Evolutionary conservation across 2,113 vertebrate genomes (phyloP), one percentile per base, ranked within the genome.

Genomic region (Periophthalmodon schlosseri): DNA sequence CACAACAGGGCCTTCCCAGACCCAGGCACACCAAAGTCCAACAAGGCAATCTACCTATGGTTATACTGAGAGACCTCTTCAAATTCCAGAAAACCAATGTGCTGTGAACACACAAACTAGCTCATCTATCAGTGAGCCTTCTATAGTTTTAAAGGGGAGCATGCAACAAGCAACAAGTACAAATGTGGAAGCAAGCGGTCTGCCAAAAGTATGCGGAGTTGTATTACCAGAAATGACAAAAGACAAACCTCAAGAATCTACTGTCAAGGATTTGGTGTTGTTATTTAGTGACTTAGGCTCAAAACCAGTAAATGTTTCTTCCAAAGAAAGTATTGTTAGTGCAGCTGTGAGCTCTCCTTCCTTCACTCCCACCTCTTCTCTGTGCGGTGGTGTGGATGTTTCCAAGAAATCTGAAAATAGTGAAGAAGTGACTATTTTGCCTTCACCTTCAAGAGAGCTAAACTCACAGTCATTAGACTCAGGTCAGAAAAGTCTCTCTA

Each of bases 221-320:
- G 56, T 68, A 66, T 28, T 70, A 1, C 72, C 78, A 78, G 34
- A 39, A 68, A 47, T 52, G 58, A 49, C 61, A 0, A 39, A 50
- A 54, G 20, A 68, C 70, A 23, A 58, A 13, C 63, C 80, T 75
- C 63, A 70, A 81, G 11, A 73, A 76, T 86, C 24, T 73, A 79
- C 88, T 77, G 88, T 91, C 56, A 90, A 87, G 73, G 76, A 87
- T 46, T 84, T 93, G 69, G 77, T 93, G 68, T 91, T 90, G 56
- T 67, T 85, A 66, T 92, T 90, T 75, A 84, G 76, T 82, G 81
- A 57, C 39, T 12, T 61, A 54, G 36, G 7, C 39, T 76, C 2
- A 68, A 75, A 70, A 63, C 16, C 78, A 74, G 33, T 24, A 64
- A 18, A 60, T 73, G 47, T 50, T 33, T 65, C 2, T 0, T 33